Conservation (phyloP, 2,888 invertebrate species). For the Hirudinaria manillensis region DNA sequence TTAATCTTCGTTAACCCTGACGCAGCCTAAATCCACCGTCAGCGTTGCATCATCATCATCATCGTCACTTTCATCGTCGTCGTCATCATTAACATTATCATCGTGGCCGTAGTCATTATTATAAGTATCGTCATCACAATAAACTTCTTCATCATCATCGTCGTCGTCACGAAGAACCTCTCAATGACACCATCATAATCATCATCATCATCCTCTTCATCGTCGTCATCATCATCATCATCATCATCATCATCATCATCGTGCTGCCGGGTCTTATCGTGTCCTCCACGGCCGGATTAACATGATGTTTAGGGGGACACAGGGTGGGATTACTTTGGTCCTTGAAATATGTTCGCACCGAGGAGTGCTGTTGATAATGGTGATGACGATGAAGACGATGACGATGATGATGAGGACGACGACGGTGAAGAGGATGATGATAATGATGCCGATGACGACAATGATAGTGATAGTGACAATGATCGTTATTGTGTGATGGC, state of each 20-base stretch:
- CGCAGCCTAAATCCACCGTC: background rate
- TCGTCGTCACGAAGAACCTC: slow-evolving; percentile 11
- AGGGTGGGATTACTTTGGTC: background rate
- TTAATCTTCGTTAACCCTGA: no score
- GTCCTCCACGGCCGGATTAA: no score
- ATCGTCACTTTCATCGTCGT: background rate
- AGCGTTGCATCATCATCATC: slow-evolving; percentile 17
- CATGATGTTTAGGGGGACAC: background rate
- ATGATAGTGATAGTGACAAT: slow-evolving; percentile 1
- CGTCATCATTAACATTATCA: slow-evolving; percentile 15
- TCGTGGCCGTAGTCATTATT: background rate
- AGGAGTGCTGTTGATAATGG: background rate
- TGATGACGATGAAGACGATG: background rate
- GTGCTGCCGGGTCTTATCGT: no score
- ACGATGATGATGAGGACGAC: background rate
- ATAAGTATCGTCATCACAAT: slow-evolving; percentile 10
- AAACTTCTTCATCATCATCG: slow-evolving; percentile 19
- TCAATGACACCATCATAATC: no score
- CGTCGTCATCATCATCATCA: slow-evolving; percentile 22
- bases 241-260: slow-evolving; percentile 12
- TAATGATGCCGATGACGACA: background rate
- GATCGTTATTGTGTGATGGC: background rate
- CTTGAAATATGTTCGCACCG: background rate
- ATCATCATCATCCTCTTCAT: no score
- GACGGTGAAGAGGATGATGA: background rate